Evolutionary conservation across 2,113 vertebrate genomes (phyloP), one percentile per base, ranked within the genome.

Genomic region (Siniperca chuatsi): DNA sequence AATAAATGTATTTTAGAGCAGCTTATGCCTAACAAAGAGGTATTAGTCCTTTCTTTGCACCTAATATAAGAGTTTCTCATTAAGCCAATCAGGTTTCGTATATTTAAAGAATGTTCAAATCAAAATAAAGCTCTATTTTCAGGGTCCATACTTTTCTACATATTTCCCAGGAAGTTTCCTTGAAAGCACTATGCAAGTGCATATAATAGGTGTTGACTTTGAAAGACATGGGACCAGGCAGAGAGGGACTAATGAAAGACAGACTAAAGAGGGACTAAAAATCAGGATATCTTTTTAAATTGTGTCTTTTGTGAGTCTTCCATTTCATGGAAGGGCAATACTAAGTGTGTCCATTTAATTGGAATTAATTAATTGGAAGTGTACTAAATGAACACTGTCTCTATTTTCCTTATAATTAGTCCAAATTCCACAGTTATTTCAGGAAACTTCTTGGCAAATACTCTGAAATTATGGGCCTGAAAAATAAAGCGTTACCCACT

Each of bases 1-100:
- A 79, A 88, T 87, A 79, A 64, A 73, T 57, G 23, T 60, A 35
- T 81, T 66, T 71, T 60, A 74, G 60, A 87, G 76, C 80, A 83
- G 69, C 74, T 73, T 71, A 50, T 77, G 21, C 29, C 42, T 44
- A 52, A 76, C 57, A 83, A 70, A 76, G n/a, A 78, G n/a, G 6
- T 7, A 48, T 55, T 64, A 79, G 57, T 83, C 35, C 21, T 40
- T 68, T 75, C 29, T 74, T 80, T 72, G 21, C 50, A 60, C 33
- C 16, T 37, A 60, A 79, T 40, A 35, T 46, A 65, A 78, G 52
- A 48, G 23, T 55, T 80, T 87, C 57, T 52, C n/a, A 76, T 82
- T 62, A 78, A 16, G 18, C 44, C 52, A 58, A 23, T 58, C 44
- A 29, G 10, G 20, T 25, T 35, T 60, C 44, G 18, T 46, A 42